These are phyloP conservation scores for Hipposideros armiger DNA, from an alignment of 2,113 vertebrate genomes.

Conservation along the genomic window DNA sequence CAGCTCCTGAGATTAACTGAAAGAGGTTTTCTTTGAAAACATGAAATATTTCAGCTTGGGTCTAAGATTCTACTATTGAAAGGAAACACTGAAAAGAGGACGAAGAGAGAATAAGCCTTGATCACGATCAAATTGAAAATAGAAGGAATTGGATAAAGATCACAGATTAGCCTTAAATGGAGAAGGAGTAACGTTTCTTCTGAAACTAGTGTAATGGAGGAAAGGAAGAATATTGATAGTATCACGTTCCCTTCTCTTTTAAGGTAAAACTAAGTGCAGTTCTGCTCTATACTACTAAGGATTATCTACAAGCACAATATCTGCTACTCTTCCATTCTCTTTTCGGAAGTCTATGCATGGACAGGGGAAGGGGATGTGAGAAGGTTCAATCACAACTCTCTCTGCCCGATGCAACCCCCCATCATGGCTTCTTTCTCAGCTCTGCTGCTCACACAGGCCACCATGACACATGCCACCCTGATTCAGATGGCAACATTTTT, in stretches of 20 bases:
- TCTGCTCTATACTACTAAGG: background rate
- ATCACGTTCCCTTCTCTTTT: background rate
- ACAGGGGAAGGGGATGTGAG: background rate
- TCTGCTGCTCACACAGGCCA: accelerated
- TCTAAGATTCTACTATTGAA: background rate
- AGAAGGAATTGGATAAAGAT: background rate
- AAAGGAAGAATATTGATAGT: background rate
- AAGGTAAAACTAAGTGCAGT: background rate
- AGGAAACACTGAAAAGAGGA: background rate
- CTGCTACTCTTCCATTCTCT: background rate
- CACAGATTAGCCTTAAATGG: background rate
- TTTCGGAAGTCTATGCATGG: background rate
- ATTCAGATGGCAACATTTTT: background rate
- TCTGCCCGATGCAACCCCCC: accelerated
- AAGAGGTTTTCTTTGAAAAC: background rate
- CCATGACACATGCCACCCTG: background rate
- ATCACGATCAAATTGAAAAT: background rate
- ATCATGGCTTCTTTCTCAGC: accelerated
- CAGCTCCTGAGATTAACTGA: background rate
- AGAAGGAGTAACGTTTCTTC: background rate
- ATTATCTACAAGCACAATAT: accelerated
- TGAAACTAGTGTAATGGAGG: background rate
- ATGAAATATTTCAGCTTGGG: background rate
- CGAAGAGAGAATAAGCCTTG: background rate
- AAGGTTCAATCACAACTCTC: background rate